Evolutionary conservation across 2,113 vertebrate genomes (phyloP).

Genomic region (Micronycteris hirsuta): DNA sequence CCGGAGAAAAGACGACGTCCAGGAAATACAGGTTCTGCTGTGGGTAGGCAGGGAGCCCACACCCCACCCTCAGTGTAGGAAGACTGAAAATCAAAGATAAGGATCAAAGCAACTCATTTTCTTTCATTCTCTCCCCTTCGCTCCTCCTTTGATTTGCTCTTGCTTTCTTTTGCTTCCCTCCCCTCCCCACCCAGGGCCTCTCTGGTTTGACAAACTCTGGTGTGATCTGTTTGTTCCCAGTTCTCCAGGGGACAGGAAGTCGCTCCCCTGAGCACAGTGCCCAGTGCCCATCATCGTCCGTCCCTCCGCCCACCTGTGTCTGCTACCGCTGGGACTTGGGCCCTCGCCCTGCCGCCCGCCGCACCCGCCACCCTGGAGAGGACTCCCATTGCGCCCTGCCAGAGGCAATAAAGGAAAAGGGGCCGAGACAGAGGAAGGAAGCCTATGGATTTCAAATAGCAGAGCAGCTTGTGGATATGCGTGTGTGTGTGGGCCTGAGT

Average conservation of each 20-base stretch:
- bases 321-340: constrained; percentile 59
- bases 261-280: constrained; percentile 61
- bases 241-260: constrained; percentile 63
- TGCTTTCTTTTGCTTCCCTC: neutral
- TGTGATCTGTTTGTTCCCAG: neutral
- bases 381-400: neutral
- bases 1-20: neutral
- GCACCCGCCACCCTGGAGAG: constrained; percentile 25
- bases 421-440: neutral
- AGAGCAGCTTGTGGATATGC: neutral
- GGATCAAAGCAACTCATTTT: neutral
- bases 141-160: neutral
- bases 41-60: accelerated
- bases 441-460: neutral
- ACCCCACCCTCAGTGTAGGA: neutral
- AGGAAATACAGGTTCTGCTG: neutral
- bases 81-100: neutral
- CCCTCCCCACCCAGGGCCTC: neutral
- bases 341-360: constrained; percentile 36
- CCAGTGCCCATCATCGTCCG: constrained; percentile 60
- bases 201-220: neutral
- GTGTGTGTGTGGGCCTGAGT: neutral
- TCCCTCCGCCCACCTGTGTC: constrained; percentile 52
- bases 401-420: neutral
- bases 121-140: neutral